Evolutionary conservation across 1,140 invertebrate species (phyloP).

Genomic region (Aphelinus certus): DNA sequence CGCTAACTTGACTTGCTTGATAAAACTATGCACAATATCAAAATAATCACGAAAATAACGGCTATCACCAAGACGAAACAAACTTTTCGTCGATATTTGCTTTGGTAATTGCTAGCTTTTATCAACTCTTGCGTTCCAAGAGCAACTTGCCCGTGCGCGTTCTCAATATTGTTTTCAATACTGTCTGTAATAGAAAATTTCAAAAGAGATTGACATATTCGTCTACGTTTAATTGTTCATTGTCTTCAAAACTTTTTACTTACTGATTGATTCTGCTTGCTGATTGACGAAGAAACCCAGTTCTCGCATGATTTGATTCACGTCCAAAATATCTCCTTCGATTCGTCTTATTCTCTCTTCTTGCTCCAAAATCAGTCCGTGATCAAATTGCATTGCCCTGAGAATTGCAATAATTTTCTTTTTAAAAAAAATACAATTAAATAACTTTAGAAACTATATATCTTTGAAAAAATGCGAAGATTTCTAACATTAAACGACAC

Average conservation of each 20-base stretch:
- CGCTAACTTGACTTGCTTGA: slow-evolving; percentile 63
- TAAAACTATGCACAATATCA: slow-evolving; percentile 63
- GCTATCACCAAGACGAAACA: slow-evolving; percentile 72
- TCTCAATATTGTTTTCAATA: slow-evolving; percentile 89
- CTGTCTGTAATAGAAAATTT: slow-evolving; percentile 72
- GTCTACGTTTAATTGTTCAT: not conserved
- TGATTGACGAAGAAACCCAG: slow-evolving; percentile 82
- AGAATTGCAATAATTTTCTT: slow-evolving; percentile 17
- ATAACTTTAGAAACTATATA: slow-evolving; percentile 2
- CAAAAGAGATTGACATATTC: not conserved
- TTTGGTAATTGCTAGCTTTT: slow-evolving; percentile 82
- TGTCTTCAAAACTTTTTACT: slow-evolving; percentile 50
- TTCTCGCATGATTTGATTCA: slow-evolving; percentile 92
- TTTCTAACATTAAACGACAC: too few species aligned
- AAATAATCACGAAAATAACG: slow-evolving; percentile 73
- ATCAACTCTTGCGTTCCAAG: slow-evolving; percentile 78
- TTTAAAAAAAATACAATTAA: slow-evolving; percentile 5
- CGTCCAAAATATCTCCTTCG: slow-evolving; percentile 87
- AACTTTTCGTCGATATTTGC: slow-evolving; percentile 76
- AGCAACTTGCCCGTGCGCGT: slow-evolving; percentile 80
- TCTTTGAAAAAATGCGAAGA: not conserved
- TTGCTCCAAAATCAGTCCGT: slow-evolving; percentile 77
- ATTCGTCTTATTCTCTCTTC: slow-evolving; percentile 79
- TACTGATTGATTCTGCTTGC: slow-evolving; percentile 87
- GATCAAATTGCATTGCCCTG: slow-evolving; percentile 76